Percentiles rank a stretch among this genome's conserved stretches.
Conservation (phyloP, 2,888 invertebrate species). For the Macaria notata region DNA sequence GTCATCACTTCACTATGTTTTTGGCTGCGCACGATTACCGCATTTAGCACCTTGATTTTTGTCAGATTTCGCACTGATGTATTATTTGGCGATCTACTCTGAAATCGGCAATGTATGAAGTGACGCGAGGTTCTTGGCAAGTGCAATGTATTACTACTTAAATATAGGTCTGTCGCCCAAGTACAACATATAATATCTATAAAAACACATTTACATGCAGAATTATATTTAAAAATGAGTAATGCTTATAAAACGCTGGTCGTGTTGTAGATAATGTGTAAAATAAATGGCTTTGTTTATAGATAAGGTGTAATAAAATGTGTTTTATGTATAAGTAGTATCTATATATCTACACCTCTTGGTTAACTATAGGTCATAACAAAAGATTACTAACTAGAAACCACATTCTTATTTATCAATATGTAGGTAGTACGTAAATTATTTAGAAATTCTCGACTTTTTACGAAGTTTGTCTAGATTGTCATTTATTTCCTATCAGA, state of each 20-base stretch:
- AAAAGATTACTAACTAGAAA: too few relatives aligned
- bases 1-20: slow-evolving; percentile 19
- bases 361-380: too few relatives aligned
- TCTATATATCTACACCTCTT: too few relatives aligned
- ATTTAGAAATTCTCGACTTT: too few relatives aligned
- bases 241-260: slow-evolving; percentile 7
- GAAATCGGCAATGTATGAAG: slow-evolving; percentile 30
- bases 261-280: slow-evolving; percentile 14
- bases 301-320: slow-evolving; percentile 8
- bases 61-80: background rate
- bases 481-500: too few relatives aligned
- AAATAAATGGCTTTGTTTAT: slow-evolving; percentile 7
- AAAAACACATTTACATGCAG: slow-evolving; percentile 3
- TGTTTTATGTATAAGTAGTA: background rate
- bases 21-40: background rate
- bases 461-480: too few relatives aligned
- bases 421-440: too few relatives aligned
- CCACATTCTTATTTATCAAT: too few relatives aligned
- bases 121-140: slow-evolving; percentile 43
- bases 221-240: slow-evolving; percentile 8
- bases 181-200: slow-evolving; percentile 10
- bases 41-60: slow-evolving; percentile 4
- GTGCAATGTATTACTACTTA: slow-evolving; percentile 12
- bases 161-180: slow-evolving; percentile 38
- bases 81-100: slow-evolving; percentile 27